Base-by-base conservation (phyloP, 1,140 invertebrate species). In the Pseudomyrmex gracilis region DNA sequence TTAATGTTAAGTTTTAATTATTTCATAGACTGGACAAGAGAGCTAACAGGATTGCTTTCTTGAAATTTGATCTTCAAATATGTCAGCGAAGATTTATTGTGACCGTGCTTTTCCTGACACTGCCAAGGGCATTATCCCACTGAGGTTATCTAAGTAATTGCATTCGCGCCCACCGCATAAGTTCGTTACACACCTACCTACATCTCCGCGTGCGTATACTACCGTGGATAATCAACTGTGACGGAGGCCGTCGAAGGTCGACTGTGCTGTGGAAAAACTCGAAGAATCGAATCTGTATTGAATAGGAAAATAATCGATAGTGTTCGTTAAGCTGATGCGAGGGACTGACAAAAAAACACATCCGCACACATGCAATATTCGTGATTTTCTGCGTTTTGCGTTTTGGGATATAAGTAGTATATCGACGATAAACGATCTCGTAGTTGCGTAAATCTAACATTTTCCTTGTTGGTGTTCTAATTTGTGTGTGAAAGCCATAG, bases 211-310 rank as follows among this genome's bases (percentile, higher is more conserved):
- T 8, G 63, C 43, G 58, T 34, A 78, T 57, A 68, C 47, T 43
- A 64, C 68, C 74, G 13, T 68, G 74, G 47, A 57, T 68, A 67
- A 13, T 67, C 24, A 15, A 61, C 66, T 49, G 51, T 9, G 68
- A 24, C 20, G 10, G 53, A 4, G 13, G 55, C 24, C 47, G 63
- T 5, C 64, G 70, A 77, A 76, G 84, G 64, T 83, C 84, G 70
- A 10, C n/a, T 57, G 15, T 20, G 80, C 78, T 20, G 80, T 71
- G 73, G 80, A 63, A 84, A 86, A 87, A 84, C 80, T 87, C 73
- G 86, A 86, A 86, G 86, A 73, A 74, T 84, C 78, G 86, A 64
- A 84, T 84, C 68, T 83, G 82, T 68, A 70, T 71, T 57, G 86
- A 12, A 34, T 86, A 49, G 73, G 73, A 86, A 84, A 84, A 87